Conservation (phyloP, 1,140 invertebrate genomes). For the Aleiodes sp. region DNA sequence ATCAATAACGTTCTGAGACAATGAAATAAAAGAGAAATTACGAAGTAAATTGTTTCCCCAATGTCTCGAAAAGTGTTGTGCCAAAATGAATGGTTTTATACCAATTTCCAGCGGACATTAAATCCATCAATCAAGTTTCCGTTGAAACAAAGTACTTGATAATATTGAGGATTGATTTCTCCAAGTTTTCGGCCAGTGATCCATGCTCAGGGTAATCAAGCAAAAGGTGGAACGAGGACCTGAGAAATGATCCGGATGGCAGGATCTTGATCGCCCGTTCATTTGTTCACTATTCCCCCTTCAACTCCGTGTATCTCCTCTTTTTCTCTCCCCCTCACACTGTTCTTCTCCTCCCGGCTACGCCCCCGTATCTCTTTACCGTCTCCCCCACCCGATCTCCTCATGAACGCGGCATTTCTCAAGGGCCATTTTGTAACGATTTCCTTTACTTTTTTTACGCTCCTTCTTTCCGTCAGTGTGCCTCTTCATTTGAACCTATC, state of each 20-base stretch:
- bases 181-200: not conserved
- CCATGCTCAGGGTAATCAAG: slow-evolving; percentile 19
- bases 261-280: slow-evolving; percentile 44
- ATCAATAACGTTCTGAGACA: no score
- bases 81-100: no score
- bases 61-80: no score
- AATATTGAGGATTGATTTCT: slow-evolving; percentile 27
- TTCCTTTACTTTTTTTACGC: slow-evolving; percentile 43
- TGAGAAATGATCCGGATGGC: slow-evolving; percentile 51
- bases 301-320: no score
- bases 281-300: slow-evolving; percentile 24
- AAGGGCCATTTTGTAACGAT: slow-evolving; percentile 56
- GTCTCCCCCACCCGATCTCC: slow-evolving; percentile 1
- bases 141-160: slow-evolving; percentile 2
- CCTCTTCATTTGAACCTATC: not conserved
- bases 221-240: slow-evolving; percentile 31
- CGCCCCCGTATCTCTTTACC: slow-evolving; percentile 26
- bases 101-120: not conserved
- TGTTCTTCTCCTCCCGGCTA: slow-evolving; percentile 19
- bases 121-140: no score
- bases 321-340: not conserved
- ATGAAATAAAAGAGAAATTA: no score
- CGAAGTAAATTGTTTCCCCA: no score
- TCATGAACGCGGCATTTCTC: slow-evolving; percentile 52
- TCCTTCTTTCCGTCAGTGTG: not conserved